Base-by-base conservation (phyloP, 2,888 invertebrate species). In the Caenorhabditis drosophilae region DNA sequence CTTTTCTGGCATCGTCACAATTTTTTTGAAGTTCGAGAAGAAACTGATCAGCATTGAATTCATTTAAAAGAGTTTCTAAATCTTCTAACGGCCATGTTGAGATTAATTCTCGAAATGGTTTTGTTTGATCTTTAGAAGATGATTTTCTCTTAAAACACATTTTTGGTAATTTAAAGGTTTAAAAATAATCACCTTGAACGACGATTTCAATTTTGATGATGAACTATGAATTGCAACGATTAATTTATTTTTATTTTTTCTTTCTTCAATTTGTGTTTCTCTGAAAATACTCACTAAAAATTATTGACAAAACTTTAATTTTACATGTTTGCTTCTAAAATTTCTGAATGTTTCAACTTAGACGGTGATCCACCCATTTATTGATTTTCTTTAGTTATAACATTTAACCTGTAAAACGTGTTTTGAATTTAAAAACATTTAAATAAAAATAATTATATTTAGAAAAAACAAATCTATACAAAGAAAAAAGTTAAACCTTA, bases 51-150 rank as follows among this genome's bases (percentile, higher is more conserved):
- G 70, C 70, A 23, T 64, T 57, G 23, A 70, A 67, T 18, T 70
- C 70, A 11, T 31, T 40, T 25, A 61, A 16, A 34, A 70, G 45
- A 6, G 52, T 18, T 11, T 61, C 44, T 4, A 60, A 16, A 45
- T 67, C 57, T 1, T 3, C 15, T n/a, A 46, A 11, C 31, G 73
- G 71, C 76, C 76, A 76, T 25, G 31, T 51, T 36, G 54, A 52
- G 7, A 76, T 70, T 22, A 76, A 51, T 22, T 68, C 67, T 23
- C 42, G 46, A 35, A 67, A 67, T 15, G 67, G 62, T 0, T 52
- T 50, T 6, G 54, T 57, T 34, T 51, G 34, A 7, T 60, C 56
- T 4, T 48, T 46, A 15, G 36, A 15, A 4, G 63, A 40, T 0
- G 54, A 31, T 48, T 61, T 59, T 59, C 59, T 6, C 49, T 58